Conservation (phyloP, 2,797 vertebrate species). For the Jordanella pulchra region DNA sequence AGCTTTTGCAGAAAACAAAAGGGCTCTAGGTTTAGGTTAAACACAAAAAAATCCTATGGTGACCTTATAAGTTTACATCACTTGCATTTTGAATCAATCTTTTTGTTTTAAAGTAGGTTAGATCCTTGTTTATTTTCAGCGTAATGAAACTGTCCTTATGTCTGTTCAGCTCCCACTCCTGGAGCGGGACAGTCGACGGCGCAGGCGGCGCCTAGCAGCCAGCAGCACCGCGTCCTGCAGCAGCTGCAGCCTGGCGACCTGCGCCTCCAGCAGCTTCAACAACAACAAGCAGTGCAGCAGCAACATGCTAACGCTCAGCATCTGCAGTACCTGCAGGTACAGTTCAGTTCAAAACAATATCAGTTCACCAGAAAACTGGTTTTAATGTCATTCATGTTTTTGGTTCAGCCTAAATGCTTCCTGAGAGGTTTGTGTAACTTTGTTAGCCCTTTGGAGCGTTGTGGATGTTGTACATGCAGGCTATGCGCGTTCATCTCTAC, state of each 20-base stretch:
- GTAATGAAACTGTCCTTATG: not conserved
- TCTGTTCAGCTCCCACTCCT: slow-evolving; percentile 60
- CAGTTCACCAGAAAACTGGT: not conserved
- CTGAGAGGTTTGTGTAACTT: too few species aligned
- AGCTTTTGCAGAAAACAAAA: too few species aligned
- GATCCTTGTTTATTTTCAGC: too few species aligned
- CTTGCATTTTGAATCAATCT: too few species aligned
- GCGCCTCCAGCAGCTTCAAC: slow-evolving; percentile 87
- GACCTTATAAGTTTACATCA: too few species aligned
- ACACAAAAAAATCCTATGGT: too few species aligned
- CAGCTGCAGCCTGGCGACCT: slow-evolving; percentile 95
- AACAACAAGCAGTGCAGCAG: slow-evolving; percentile 80
- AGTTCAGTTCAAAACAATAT: not conserved
- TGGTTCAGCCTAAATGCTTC: too few species aligned
- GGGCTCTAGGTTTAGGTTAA: too few species aligned
- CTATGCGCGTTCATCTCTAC: not conserved
- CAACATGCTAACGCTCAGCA: slow-evolving; percentile 76
- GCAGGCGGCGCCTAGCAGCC: slow-evolving; percentile 78
- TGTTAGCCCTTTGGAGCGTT: not conserved
- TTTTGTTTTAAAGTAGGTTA: too few species aligned
- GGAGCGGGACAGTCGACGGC: slow-evolving; percentile 52
- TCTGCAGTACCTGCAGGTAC: slow-evolving; percentile 88
- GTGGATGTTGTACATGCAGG: not conserved
- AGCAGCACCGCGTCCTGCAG: slow-evolving; percentile 90
- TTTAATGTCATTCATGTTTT: too few species aligned